Base-by-base conservation (phyloP, 37 sponge, comb jelly and placozoan species). In the Eunapius fragilis region DNA sequence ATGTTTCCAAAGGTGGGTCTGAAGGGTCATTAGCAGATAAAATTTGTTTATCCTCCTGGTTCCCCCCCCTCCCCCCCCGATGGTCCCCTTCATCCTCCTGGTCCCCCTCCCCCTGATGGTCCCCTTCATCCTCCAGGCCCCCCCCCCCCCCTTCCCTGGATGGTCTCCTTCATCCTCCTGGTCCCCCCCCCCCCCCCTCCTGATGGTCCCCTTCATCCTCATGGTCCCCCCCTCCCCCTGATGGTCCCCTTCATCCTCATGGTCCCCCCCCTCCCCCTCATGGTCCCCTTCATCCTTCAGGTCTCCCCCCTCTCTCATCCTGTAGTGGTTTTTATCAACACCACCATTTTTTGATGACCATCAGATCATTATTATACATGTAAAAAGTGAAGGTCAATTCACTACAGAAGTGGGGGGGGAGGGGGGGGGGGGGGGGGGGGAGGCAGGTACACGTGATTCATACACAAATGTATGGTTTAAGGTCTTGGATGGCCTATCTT, bases 1-100 rank as follows among this genome's bases (percentile, higher is more conserved):
- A 31, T 23, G 70, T 88, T 17, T 73, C 81, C 36, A 71, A 81
- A 45, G 94, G 94, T 90, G 76, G 26, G 86, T 75, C 69, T 48
- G 41, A n/a, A n/a, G 26, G 78, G 26, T 5, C 41, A 41, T 41
- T 41, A 9, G 41, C 3, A 41, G 41, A 41, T 41, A 41, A 41
- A 3, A 41, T 3, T 41, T 41, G 41, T 41, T n/a, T n/a, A n/a
- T n/a, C n/a, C 41, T 6, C 41, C 41, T 41, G 72, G 28, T 71
- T 3, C 7, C 72, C 26, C 26, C 41, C 6, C 41, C 6, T 6
- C 41, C 41, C 41, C 3, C 41, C 41, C 41, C 6, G 41, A 41
- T 41, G 41, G 41, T 6, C 41, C 41, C 41, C 6, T 6, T 41
- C 41, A 3, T 6, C 6, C 41, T 6, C 41, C 6, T 41, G 41